Evolutionary conservation across 2,888 invertebrate genomes (phyloP).

Genomic region (Monoplex corrugatus): DNA sequence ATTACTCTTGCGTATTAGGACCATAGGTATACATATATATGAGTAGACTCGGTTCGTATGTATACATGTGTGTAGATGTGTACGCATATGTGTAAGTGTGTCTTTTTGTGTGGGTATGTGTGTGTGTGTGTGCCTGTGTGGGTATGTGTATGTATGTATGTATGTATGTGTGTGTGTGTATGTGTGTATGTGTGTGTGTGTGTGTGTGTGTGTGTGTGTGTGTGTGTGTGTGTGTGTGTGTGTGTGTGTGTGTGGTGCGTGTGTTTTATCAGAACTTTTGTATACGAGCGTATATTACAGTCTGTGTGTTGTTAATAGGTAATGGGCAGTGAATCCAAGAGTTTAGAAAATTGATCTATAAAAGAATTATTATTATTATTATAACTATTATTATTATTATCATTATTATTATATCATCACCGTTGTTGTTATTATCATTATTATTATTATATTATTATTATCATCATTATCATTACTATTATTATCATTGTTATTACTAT

Average conservation of each 20-base stretch:
- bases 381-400: no score
- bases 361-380: no score
- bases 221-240: not conserved
- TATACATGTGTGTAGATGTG: not conserved
- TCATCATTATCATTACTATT: no score
- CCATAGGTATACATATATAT: not conserved
- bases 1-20: no score
- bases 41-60: not conserved
- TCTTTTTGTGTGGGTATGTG: not conserved
- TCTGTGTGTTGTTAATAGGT: no score
- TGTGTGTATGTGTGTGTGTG: not conserved
- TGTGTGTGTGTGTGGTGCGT: not conserved
- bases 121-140: conserved; percentile 12
- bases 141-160: not conserved
- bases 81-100: not conserved
- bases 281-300: no score
- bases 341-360: no score
- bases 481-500: no score
- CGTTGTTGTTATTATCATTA: not conserved
- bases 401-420: no score
- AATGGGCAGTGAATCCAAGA: no score
- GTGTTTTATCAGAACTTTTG: not conserved
- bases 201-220: not conserved
- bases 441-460: not conserved
- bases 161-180: not conserved